Evolutionary conservation across 1,140 invertebrate species (phyloP).

Genomic region (Asobara japonica): DNA sequence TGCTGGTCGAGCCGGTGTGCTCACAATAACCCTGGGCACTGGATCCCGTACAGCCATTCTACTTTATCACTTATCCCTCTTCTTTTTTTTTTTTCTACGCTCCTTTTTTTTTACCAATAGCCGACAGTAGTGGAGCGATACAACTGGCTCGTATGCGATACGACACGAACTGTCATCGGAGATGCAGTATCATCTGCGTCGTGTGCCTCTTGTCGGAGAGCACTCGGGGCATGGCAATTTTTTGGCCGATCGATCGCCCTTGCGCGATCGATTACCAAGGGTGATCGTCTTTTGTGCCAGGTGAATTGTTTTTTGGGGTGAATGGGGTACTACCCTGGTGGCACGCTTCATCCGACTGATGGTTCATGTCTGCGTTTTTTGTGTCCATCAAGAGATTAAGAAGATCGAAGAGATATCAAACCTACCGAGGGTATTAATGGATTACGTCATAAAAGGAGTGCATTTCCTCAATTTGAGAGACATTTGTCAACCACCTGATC

Average conservation of each 20-base stretch:
- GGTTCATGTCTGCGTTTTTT: too few species aligned
- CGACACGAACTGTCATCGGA: slow-evolving; percentile 14
- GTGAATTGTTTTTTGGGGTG: neutral
- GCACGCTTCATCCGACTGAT: neutral
- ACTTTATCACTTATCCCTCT: slow-evolving; percentile 21
- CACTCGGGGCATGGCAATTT: neutral
- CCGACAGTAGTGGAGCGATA: slow-evolving; percentile 4
- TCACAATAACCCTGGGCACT: neutral
- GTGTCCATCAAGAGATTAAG: too few species aligned
- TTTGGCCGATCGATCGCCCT: neutral
- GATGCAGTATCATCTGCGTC: neutral
- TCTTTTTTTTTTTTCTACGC: neutral
- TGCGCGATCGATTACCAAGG: neutral
- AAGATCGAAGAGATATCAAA: too few species aligned
- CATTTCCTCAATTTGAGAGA: too few species aligned
- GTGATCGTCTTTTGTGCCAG: neutral
- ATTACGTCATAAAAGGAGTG: too few species aligned
- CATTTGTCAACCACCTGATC: too few species aligned
- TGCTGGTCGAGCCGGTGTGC: slow-evolving; percentile 15
- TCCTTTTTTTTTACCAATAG: slow-evolving; percentile 13
- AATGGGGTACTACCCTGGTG: neutral
- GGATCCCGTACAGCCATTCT: slow-evolving; percentile 10
- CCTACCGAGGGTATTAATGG: too few species aligned
- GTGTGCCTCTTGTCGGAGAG: neutral
- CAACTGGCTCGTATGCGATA: slow-evolving; percentile 8